These are phyloP conservation scores for Agrotis exclamationis DNA, from an alignment of 2,888 invertebrate species.

Conservation along the genomic window DNA sequence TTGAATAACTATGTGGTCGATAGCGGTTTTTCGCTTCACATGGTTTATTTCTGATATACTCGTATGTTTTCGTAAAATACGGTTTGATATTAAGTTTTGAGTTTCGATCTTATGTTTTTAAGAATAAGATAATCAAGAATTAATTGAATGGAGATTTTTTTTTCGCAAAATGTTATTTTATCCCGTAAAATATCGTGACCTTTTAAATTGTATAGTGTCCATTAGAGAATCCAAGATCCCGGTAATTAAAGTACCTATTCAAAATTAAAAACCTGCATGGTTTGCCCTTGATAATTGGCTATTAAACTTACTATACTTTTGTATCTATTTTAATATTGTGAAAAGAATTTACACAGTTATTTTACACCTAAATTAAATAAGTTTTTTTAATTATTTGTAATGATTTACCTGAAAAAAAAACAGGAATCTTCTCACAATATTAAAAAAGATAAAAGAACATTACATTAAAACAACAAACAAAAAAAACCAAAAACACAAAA, in stretches of 20 bases:
- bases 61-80: too few species aligned
- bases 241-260: conserved; percentile 18
- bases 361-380: too few species aligned
- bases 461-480: conserved; percentile 12
- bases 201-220: conserved; percentile 36
- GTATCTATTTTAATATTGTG: conserved; percentile 19
- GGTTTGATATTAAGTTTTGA: too few species aligned
- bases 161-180: conserved; percentile 31
- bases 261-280: conserved; percentile 60
- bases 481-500: neutral
- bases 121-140: too few species aligned
- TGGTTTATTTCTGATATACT: too few species aligned
- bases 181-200: conserved; percentile 8
- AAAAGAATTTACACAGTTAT: neutral
- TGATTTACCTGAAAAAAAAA: neutral
- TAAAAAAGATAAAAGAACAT: neutral
- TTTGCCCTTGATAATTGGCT: conserved; percentile 51
- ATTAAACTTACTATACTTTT: conserved; percentile 14
- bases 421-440: conserved; percentile 25
- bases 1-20: neutral
- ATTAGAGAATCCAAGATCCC: conserved; percentile 35
- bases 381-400: too few species aligned
- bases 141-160: neutral
- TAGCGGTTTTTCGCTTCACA: too few species aligned
- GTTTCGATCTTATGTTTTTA: too few species aligned